A percentile compares a stretch with the other conserved stretches of the same genome.
These are phyloP conservation scores for Gastrophryne carolinensis DNA, from an alignment of 2,797 vertebrate species.

Conservation along the genomic window DNA sequence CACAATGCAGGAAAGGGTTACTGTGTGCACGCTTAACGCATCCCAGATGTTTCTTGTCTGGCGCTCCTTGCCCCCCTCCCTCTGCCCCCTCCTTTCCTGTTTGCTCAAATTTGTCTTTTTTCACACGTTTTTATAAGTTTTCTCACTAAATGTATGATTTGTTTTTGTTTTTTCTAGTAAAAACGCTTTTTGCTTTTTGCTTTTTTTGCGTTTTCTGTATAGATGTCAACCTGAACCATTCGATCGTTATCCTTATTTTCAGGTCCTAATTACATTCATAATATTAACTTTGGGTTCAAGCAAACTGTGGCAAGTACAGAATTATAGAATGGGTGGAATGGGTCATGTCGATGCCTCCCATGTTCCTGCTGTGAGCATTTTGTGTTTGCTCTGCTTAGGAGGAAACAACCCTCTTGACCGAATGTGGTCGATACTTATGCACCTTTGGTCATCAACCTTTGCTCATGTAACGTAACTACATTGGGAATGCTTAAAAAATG, in stretches of 20 bases:
- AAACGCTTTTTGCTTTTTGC: background rate
- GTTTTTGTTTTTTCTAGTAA: background rate
- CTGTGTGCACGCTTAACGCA: slow-evolving; percentile 1
- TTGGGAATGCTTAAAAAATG: no score
- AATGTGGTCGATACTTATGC: background rate
- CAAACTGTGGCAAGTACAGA: no score
- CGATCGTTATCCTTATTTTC: no score
- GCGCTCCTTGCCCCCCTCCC: background rate
- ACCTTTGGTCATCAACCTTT: background rate
- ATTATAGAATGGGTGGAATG: no score
- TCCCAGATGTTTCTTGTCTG: slow-evolving; percentile 49
- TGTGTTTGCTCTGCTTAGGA: background rate
- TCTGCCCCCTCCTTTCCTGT: slow-evolving; percentile 18
- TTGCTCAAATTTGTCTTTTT: slow-evolving; percentile 22
- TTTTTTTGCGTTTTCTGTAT: no score
- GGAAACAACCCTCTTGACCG: background rate
- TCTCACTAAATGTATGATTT: background rate
- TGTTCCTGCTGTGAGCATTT: background rate
- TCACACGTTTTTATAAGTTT: slow-evolving; percentile 20
- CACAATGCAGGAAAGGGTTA: slow-evolving; percentile 13
- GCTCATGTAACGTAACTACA: no score
- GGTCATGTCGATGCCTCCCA: no score
- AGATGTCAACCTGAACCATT: no score
- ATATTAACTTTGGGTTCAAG: no score
- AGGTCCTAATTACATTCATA: no score